Evolutionary conservation across 2,888 invertebrate species (phyloP).

Genomic region (Lasioglossum malachurum): DNA sequence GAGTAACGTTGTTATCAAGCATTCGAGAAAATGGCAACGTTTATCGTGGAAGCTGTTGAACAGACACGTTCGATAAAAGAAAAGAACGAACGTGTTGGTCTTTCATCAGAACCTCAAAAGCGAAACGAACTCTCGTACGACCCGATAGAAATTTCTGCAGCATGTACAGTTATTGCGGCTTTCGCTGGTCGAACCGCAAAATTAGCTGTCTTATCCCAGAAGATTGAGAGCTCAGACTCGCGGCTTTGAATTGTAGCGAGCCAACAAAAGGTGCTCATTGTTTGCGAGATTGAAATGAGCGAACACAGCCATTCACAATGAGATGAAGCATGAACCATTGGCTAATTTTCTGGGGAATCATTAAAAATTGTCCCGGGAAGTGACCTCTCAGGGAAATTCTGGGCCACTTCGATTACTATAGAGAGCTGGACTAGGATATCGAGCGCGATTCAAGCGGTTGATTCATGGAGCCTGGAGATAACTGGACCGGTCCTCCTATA

Average conservation of each 20-base stretch:
- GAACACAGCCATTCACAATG: background rate
- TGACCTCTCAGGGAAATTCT: slow-evolving; percentile 22
- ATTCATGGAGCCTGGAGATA: slow-evolving; percentile 11
- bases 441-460: background rate
- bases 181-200: background rate
- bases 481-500: slow-evolving; percentile 2
- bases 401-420: background rate
- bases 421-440: background rate
- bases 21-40: no score
- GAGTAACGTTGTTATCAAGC: no score
- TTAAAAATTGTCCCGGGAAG: background rate
- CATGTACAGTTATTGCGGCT: background rate
- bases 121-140: background rate
- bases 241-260: background rate
- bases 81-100: no score
- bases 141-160: background rate
- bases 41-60: no score
- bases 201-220: background rate
- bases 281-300: background rate
- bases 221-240: slow-evolving; percentile 1
- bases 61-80: no score
- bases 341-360: background rate
- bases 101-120: background rate
- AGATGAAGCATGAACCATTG: background rate
- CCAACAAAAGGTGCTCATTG: background rate